Base-by-base conservation (phyloP, 2,113 vertebrate species). In the Archocentrus centrarchus region DNA sequence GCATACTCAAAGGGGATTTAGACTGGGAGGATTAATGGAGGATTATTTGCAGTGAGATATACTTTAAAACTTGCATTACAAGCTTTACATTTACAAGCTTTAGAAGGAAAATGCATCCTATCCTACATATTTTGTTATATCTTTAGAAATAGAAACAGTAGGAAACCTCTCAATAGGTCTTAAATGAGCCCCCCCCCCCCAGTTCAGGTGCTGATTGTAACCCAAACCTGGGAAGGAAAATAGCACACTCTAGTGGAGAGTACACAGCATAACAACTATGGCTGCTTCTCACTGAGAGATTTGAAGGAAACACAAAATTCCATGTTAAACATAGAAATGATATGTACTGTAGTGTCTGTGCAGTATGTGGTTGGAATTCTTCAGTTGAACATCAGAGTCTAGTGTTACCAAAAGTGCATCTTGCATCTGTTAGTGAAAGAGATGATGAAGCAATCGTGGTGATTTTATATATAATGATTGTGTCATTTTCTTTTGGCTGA, bases 161-260 rank as follows among this genome's bases (percentile, higher is more conserved):
- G 39, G 59, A 86, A 70, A 61, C 0, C 0, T 73, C n/a, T 55
- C 30, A 37, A 39, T 11, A 64, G 11, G 62, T 41, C 57, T 80
- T 61, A 55, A 60, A 32, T 17, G 18, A 80, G 78, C 57, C 3
- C 62, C 57, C 57, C 3, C 62, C 57, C 50, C 27, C 44, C 18
- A 22, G 14, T 47, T 61, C 50, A 27, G 37, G n/a, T 6, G 53
- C 11, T 10, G 63, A 57, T 11, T 64, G 53, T 27, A 47, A 14
- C 47, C 24, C 27, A 62, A 50, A 2, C 10, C 6, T 68, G 20
- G 20, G 62, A 83, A 90, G 80, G 17, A 17, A 50, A 75, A 84
- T 53, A 11, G 75, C 75, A 3, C 89, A 20, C 84, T 89, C 90
- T 88, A 85, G 86, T 89, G 93, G 91, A 66, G n/a, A 80, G 7